Evolutionary conservation across 2,888 invertebrate genomes (phyloP).

Genomic region (Erebia palarica): DNA sequence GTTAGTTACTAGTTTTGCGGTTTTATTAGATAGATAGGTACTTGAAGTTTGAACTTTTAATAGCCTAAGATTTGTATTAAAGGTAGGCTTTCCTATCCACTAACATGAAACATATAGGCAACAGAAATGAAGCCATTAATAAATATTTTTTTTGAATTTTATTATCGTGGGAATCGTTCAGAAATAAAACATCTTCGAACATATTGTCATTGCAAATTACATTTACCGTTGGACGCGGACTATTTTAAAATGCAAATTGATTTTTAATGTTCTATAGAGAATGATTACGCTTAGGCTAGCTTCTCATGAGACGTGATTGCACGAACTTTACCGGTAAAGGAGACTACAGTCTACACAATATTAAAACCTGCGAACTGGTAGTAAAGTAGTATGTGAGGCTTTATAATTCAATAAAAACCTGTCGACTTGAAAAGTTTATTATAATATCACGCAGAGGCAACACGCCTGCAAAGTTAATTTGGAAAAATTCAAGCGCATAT

Average conservation of each 20-base stretch:
- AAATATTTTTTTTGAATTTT: slow-evolving; percentile 1
- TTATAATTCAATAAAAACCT: no score
- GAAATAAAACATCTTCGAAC: slow-evolving; percentile 34
- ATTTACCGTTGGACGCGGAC: slow-evolving; percentile 48
- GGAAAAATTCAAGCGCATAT: no score
- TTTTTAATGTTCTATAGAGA: slow-evolving; percentile 56
- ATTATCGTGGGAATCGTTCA: slow-evolving; percentile 35
- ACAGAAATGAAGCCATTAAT: slow-evolving; percentile 4
- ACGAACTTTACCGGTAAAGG: background rate
- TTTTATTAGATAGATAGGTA: no score
- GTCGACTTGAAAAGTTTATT: no score
- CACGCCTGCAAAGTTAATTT: no score
- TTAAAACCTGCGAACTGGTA: no score
- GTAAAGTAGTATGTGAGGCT: no score
- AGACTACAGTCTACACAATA: background rate
- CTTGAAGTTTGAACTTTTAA: no score
- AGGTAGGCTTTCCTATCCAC: no score
- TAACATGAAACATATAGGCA: background rate
- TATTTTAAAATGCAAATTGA: slow-evolving; percentile 54
- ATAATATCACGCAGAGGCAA: no score
- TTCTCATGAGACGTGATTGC: background rate
- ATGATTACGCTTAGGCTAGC: slow-evolving; percentile 10
- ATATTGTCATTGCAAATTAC: slow-evolving; percentile 49
- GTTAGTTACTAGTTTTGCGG: no score
- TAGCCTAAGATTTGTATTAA: no score